phyloP scores from a whole-genome alignment of 2,113 vertebrate genomes.

The Oryzias melastigma region DNA sequence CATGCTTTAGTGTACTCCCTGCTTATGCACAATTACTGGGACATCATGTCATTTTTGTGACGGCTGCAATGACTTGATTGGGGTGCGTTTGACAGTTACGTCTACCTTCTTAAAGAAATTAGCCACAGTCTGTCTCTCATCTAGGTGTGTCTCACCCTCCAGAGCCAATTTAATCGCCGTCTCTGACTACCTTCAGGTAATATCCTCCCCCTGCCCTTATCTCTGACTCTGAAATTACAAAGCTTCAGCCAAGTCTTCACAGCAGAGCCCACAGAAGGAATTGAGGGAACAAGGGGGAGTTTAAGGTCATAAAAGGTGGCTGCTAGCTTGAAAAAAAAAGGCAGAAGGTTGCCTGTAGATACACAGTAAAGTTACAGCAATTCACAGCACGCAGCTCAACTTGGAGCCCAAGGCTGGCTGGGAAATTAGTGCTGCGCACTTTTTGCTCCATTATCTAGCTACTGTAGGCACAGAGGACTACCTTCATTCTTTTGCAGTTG shows the following conservation, averaged over 20 bases:
- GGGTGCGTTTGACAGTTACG: too few species aligned
- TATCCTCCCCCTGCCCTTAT: conserved; percentile 61
- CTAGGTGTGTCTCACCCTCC: conserved; percentile 66
- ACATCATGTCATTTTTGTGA: too few species aligned
- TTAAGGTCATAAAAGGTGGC: conserved; percentile 49
- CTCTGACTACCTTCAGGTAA: conserved; percentile 60
- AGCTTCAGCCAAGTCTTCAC: conserved; percentile 35
- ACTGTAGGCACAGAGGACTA: too few species aligned
- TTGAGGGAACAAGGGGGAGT: conserved; percentile 13
- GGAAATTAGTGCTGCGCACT: conserved; percentile 31
- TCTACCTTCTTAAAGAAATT: conserved; percentile 41
- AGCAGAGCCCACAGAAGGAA: conserved; percentile 30
- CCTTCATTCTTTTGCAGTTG: conserved; percentile 11
- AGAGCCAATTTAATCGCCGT: conserved; percentile 64
- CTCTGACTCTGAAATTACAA: conserved; percentile 57
- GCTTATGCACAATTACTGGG: too few species aligned
- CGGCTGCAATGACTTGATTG: too few species aligned
- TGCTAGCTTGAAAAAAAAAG: conserved; percentile 19
- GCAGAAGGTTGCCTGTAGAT: conserved; percentile 25
- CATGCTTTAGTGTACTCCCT: too few species aligned
- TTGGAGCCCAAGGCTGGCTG: conserved; percentile 27
- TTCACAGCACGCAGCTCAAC: conserved; percentile 11
- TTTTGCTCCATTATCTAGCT: conserved; percentile 35
- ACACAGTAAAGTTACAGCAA: conserved; percentile 28
- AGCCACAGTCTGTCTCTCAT: conserved; percentile 45